These are phyloP conservation scores for Papilio aristodemus DNA, from an alignment of 1,140 invertebrate species.

Conservation along the genomic window DNA sequence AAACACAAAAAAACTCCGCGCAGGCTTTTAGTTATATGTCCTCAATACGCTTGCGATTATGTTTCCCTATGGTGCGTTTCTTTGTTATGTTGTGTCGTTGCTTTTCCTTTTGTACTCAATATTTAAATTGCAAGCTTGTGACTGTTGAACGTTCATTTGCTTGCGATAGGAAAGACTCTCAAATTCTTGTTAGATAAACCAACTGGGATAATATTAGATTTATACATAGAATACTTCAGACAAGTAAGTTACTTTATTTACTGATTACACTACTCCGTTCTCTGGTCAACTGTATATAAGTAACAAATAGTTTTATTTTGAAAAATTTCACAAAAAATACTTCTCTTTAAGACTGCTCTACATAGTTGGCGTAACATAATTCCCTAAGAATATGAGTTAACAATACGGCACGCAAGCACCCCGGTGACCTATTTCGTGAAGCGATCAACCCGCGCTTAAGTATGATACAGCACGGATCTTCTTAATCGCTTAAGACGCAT, in stretches of 20 bases:
- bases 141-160: background rate
- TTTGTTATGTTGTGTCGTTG: slow-evolving; percentile 10
- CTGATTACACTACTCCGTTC: no score
- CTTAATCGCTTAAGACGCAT: slow-evolving; percentile 12
- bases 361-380: background rate
- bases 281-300: no score
- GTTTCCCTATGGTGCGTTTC: slow-evolving; percentile 2
- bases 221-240: no score
- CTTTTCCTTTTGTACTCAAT: slow-evolving; percentile 1
- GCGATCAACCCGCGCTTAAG: slow-evolving; percentile 5
- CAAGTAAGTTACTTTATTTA: no score
- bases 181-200: background rate
- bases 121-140: background rate
- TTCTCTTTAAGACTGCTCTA: no score
- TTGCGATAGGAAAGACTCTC: background rate
- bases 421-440: slow-evolving; percentile 10
- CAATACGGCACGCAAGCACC: slow-evolving; percentile 11
- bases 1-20: background rate
- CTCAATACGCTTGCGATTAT: slow-evolving; percentile 1
- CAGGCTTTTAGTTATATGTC: background rate
- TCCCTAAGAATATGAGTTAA: background rate
- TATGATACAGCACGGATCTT: slow-evolving; percentile 8
- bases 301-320: no score
- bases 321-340: no score
- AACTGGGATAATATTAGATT: no score